These are phyloP conservation scores for Poecilus cupreus DNA, from an alignment of 2,888 invertebrate genomes.

Conservation along the genomic window DNA sequence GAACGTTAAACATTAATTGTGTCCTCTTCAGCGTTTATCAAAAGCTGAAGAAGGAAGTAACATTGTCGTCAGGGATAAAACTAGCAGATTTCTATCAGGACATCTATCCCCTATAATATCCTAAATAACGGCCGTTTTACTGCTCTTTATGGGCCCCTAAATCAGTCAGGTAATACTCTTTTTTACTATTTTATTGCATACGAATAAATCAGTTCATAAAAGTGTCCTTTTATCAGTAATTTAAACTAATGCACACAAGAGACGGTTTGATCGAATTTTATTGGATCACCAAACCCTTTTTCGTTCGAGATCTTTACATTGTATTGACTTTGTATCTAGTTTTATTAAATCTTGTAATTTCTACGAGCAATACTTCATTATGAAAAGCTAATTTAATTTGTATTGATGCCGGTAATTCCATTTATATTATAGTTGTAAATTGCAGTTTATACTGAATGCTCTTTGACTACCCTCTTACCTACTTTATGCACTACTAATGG, in stretches of 20 bases:
- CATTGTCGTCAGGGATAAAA: constrained; percentile 46
- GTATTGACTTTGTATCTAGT: neutral
- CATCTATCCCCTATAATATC: constrained; percentile 55
- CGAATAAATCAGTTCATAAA: constrained; percentile 56
- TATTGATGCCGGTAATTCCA: neutral
- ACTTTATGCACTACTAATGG: constrained; percentile 12
- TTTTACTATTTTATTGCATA: constrained; percentile 58
- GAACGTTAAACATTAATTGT: constrained; percentile 7
- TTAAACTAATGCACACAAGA: constrained; percentile 52
- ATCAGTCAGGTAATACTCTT: constrained; percentile 56
- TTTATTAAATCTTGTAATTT: neutral
- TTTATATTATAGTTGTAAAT: neutral
- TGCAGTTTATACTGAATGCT: neutral
- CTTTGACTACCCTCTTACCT: neutral
- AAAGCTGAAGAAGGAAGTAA: neutral
- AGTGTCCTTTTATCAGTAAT: constrained; percentile 48
- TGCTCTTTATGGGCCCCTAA: constrained; percentile 47
- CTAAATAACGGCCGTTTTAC: constrained; percentile 55
- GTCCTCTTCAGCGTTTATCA: constrained; percentile 15
- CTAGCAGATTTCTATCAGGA: constrained; percentile 51
- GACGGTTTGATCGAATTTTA: constrained; percentile 46
- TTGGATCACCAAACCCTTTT: neutral
- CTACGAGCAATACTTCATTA: neutral
- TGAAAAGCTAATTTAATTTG: neutral
- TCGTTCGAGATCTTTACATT: neutral